Evolutionary conservation across 1,140 invertebrate species (phyloP).

Genomic region (Brachionus rubens): DNA sequence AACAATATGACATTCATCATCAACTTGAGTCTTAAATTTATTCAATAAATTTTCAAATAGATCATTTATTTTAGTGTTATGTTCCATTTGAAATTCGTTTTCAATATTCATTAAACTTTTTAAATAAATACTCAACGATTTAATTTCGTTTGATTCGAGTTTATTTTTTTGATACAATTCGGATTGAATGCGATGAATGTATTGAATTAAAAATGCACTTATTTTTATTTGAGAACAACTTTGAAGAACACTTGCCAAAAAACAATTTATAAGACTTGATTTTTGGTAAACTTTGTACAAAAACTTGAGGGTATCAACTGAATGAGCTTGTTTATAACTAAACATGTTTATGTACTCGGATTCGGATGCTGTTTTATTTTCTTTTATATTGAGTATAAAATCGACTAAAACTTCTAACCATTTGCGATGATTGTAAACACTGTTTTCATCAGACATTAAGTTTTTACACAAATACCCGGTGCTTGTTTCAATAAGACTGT

Average conservation of each 20-base stretch:
- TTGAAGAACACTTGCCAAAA: background rate
- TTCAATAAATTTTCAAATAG: background rate
- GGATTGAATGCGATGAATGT: slow-evolving; percentile 10
- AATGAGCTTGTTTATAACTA: slow-evolving; percentile 8
- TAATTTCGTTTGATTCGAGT: background rate
- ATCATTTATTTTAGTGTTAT: slow-evolving; percentile 2
- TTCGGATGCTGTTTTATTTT: slow-evolving; percentile 32
- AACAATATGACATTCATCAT: background rate
- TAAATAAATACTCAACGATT: slow-evolving; percentile 7
- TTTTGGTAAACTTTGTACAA: slow-evolving; percentile 3
- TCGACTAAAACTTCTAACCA: slow-evolving; percentile 22
- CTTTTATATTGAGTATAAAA: slow-evolving; percentile 37
- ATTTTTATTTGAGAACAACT: slow-evolving; percentile 24
- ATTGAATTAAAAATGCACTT: slow-evolving; percentile 15
- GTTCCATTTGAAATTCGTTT: background rate
- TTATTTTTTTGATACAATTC: background rate
- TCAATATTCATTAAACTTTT: background rate
- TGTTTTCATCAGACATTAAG: background rate
- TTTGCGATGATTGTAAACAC: background rate
- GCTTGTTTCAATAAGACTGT: background rate
- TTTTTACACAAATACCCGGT: background rate
- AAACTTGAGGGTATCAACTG: background rate
- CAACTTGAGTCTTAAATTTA: background rate
- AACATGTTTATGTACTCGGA: slow-evolving; percentile 18
- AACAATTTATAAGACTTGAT: background rate